A percentile compares a stretch with the other conserved stretches of the same genome.
Evolutionary conservation across 2,113 vertebrate species (phyloP).

Genomic region (Harpagus bidentatus): DNA sequence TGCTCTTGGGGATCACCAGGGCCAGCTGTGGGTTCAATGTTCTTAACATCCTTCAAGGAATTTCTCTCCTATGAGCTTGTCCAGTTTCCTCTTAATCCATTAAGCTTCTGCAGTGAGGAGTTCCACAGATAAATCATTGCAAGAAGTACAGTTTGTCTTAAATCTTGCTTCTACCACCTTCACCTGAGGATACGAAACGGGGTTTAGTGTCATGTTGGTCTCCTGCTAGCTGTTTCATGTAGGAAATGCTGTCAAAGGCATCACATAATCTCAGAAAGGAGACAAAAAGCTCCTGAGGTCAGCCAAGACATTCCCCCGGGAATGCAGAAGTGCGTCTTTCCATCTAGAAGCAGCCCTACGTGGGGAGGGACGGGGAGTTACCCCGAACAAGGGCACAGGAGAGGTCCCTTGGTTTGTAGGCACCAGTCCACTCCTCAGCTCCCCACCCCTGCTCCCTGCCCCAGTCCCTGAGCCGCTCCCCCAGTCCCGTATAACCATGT

Average conservation of each 20-base stretch:
- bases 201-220: not conserved
- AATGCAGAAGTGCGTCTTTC: not conserved
- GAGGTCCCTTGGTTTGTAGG: not conserved
- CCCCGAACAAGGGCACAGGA: rapidly evolving
- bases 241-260: not conserved
- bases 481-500: rapidly evolving
- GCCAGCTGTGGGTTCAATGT: not conserved
- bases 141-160: not conserved
- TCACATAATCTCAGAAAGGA: not conserved
- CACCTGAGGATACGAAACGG: not conserved
- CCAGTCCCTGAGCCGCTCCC: rapidly evolving
- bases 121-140: not conserved
- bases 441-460: not conserved
- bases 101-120: not conserved
- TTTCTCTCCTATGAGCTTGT: not conserved
- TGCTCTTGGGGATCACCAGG: not conserved
- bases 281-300: not conserved
- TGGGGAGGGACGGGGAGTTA: not conserved
- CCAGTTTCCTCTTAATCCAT: not conserved
- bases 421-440: not conserved
- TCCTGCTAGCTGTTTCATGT: not conserved
- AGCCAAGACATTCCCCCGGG: not conserved
- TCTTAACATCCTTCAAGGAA: not conserved
- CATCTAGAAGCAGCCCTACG: not conserved
- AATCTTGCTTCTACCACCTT: not conserved